Percentiles rank a stretch among this genome's conserved stretches.
phyloP scores from a whole-genome alignment of 2,113 vertebrate species.

The Tricholaema leucomelas region DNA sequence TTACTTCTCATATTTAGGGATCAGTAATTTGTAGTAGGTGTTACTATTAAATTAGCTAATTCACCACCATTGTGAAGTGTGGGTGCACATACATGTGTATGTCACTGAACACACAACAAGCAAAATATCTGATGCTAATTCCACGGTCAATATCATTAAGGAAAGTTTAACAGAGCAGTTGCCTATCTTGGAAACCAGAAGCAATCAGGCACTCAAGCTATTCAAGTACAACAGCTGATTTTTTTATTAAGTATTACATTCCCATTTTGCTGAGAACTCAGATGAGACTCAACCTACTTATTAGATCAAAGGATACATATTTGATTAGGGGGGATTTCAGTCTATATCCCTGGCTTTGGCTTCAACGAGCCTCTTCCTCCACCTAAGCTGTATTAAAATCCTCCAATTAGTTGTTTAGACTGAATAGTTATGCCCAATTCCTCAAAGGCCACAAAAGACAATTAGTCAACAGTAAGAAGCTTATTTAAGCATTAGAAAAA shows the following conservation, averaged over 20 bases:
- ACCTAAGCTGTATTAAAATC: conserved; percentile 28
- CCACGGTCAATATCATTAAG: background rate
- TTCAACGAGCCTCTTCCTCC: conserved; percentile 34
- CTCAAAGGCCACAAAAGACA: conserved; percentile 17
- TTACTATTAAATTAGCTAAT: background rate
- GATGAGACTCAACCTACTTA: conserved; percentile 56
- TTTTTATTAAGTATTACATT: background rate
- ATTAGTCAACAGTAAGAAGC: background rate
- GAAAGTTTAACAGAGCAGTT: background rate
- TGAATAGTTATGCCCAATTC: background rate
- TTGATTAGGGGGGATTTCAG: conserved; percentile 57
- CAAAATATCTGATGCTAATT: background rate
- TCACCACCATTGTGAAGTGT: background rate
- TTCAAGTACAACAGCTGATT: background rate
- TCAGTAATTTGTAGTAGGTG: background rate
- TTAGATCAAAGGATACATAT: conserved; percentile 59
- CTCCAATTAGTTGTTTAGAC: conserved; percentile 19
- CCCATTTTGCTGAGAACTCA: conserved; percentile 58
- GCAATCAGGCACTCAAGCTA: background rate
- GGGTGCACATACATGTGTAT: background rate
- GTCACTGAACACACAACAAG: background rate
- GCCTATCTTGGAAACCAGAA: background rate
- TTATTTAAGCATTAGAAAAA: background rate
- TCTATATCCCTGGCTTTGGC: conserved; percentile 25
- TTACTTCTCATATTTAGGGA: background rate